Evolutionary conservation across 2,888 invertebrate genomes (phyloP).

Genomic region (Drosophila neotestacea): DNA sequence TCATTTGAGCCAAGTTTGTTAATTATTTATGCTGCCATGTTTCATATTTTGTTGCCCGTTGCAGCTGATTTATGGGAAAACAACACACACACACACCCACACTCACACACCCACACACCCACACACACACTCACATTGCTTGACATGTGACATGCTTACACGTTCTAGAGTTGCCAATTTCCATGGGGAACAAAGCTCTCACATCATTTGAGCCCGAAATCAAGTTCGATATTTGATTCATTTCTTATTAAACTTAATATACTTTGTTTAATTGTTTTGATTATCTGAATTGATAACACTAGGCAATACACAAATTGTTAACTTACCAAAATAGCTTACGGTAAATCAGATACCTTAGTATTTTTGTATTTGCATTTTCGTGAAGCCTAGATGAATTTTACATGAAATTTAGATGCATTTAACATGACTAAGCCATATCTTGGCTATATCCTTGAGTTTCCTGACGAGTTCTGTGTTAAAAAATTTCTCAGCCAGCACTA

Average conservation of each 20-base stretch:
- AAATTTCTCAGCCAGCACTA: no score
- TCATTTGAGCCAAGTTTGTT: conserved; percentile 83
- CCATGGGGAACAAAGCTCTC: conserved; percentile 19
- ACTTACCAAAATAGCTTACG: no score
- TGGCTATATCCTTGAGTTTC: no score
- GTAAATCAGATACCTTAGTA: no score
- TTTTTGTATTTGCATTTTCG: no score
- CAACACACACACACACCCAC: conserved; percentile 15
- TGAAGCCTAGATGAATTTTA: no score
- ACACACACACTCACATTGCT: conserved; percentile 1
- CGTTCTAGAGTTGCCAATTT: conserved; percentile 8
- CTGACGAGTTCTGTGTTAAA: no score
- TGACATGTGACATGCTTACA: conserved; percentile 43
- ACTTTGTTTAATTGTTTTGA: conserved; percentile 10
- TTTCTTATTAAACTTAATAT: conserved; percentile 10
- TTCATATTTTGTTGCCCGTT: conserved; percentile 60
- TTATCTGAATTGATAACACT: not conserved
- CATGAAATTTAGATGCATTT: no score
- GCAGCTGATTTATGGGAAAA: conserved; percentile 68
- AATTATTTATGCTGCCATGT: conserved; percentile 84
- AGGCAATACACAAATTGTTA: no score
- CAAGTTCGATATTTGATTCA: conserved; percentile 19
- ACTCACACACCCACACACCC: conserved; percentile 23
- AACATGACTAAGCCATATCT: no score
- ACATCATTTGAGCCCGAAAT: conserved; percentile 4